Evolutionary conservation across 1,140 invertebrate genomes (phyloP), one percentile per base, ranked within the genome.

Genomic region (Drosophila busckii): DNA sequence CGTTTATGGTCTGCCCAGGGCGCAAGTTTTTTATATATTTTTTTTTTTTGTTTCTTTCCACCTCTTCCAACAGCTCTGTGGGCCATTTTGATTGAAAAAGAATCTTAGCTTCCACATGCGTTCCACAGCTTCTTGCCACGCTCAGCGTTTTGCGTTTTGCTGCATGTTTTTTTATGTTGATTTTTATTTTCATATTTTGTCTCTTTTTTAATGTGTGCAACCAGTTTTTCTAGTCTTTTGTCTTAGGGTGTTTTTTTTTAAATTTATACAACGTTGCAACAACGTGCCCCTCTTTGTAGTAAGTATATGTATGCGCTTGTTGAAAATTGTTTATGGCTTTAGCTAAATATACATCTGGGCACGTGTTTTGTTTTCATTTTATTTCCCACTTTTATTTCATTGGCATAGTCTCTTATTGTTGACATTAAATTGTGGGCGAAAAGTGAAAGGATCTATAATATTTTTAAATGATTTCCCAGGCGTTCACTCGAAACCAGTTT

Each of bases 171-270:
- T 13, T 41, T 4, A 25, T 70, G 40, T 37, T 13, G 37, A 41
- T 52, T 37, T 10, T 63, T 46, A 17, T 42, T 23, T 20, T 10
- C 16, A 35, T 45, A 46, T 12, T 55, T 38, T 48, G 20, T 31
- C 10, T 7, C 52, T 37, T 29, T 15, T 31, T 45, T 40, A 41
- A 55, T 46, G 37, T 41, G 58, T 50, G 45, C 50, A 76, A 76
- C 70, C 55, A 76, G 70, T 76, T 76, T 76, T 76, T 76, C 70
- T 76, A 62, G 70, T 76, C 46, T 54, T 63, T 63, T 38, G 58
- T 29, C 48, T 68, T 60, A 59, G 55, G 35, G 52, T 49, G 50
- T 44, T 25, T 42, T n/a, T n/a, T n/a, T n/a, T n/a, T n/a, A n/a
- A n/a, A n/a, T n/a, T n/a, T 42, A 20, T 54, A 37, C 62, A 53